These are phyloP conservation scores for Cydia pomonella DNA, from an alignment of 1,140 invertebrate genomes.

Conservation along the genomic window DNA sequence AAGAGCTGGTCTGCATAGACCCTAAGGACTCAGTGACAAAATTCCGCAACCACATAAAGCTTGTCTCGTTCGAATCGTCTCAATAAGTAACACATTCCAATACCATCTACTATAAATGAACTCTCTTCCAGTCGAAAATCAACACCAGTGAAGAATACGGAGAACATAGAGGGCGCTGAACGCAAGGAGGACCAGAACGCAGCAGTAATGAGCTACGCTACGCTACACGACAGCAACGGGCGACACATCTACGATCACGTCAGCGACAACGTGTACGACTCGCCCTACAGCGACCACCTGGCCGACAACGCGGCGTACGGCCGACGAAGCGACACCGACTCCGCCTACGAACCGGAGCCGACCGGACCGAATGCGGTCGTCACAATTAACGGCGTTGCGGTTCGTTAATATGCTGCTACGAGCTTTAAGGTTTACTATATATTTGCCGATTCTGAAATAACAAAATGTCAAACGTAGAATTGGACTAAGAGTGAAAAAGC, in stretches of 20 bases:
- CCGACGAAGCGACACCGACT: constrained; percentile 78
- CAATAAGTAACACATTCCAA: too few relatives aligned
- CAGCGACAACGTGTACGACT: constrained; percentile 87
- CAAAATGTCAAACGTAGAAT: too few relatives aligned
- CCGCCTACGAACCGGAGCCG: constrained; percentile 79
- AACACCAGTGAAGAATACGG: constrained; percentile 92
- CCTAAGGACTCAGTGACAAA: too few relatives aligned
- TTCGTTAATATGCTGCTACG: constrained; percentile 59
- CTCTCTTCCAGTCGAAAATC: constrained; percentile 84
- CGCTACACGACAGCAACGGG: constrained; percentile 85
- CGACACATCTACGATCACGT: constrained; percentile 88
- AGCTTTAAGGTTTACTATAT: not conserved
- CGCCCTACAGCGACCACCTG: constrained; percentile 81
- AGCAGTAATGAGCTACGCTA: constrained; percentile 92
- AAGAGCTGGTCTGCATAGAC: too few relatives aligned
- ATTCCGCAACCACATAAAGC: too few relatives aligned
- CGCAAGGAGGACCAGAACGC: constrained; percentile 92
- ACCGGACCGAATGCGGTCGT: constrained; percentile 67
- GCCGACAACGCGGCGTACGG: constrained; percentile 76
- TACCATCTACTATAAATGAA: too few relatives aligned
- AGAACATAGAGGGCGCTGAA: constrained; percentile 91
- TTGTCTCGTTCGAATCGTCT: too few relatives aligned
- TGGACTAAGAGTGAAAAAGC: too few relatives aligned
- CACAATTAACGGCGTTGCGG: constrained; percentile 78
- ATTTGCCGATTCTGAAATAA: too few relatives aligned